Conservation (phyloP, 1,140 invertebrate species). For the Pachypeltis micranthus region DNA sequence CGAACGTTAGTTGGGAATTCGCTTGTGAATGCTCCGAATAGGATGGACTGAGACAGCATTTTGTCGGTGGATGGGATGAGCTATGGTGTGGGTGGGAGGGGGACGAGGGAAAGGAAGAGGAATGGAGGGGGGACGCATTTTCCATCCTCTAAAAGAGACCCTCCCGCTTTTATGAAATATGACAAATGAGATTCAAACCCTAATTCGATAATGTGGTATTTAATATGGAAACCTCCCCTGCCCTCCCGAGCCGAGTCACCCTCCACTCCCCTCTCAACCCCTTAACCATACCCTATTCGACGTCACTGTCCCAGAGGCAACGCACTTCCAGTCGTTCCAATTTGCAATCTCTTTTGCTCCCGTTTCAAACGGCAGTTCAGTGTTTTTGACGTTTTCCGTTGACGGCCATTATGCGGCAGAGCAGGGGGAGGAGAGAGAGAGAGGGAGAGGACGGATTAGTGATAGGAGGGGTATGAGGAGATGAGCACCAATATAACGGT, state of each 20-base stretch:
- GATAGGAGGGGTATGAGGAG: too few species aligned
- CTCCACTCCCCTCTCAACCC: too few species aligned
- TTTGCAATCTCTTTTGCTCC: conserved; percentile 4
- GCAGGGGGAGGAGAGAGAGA: too few species aligned
- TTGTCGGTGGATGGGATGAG: too few species aligned
- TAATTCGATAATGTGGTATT: conserved; percentile 8
- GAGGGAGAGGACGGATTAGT: too few species aligned
- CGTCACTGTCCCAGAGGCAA: not conserved
- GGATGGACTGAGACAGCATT: not conserved
- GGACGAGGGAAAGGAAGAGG: too few species aligned
- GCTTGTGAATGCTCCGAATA: not conserved
- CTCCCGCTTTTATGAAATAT: conserved; percentile 7
- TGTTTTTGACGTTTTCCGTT: conserved; percentile 9
- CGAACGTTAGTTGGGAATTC: not conserved
- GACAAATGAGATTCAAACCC: conserved; percentile 9
- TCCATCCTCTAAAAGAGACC: not conserved
- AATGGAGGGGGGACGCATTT: too few species aligned
- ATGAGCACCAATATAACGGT: not conserved
- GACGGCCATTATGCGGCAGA: not conserved
- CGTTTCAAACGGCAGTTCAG: not conserved
- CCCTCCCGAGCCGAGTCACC: too few species aligned
- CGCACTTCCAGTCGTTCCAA: not conserved
- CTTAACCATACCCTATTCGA: not conserved
- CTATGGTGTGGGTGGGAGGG: too few species aligned
- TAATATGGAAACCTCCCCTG: not conserved